These are phyloP conservation scores for Hirundo rustica DNA, from an alignment of 2,797 vertebrate genomes.

Conservation along the genomic window DNA sequence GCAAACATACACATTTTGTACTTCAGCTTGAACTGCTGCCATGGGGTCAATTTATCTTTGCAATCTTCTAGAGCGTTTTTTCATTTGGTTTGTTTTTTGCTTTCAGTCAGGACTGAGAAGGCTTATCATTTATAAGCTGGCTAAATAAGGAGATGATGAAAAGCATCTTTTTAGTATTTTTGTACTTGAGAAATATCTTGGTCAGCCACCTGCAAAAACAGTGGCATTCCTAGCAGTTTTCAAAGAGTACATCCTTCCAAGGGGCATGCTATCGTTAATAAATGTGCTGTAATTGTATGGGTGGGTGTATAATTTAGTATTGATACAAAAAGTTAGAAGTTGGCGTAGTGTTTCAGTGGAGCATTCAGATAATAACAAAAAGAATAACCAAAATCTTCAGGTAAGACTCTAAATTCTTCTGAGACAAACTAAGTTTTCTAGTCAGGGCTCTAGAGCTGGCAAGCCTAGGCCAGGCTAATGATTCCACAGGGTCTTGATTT, in stretches of 20 bases:
- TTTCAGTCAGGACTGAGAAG: background rate
- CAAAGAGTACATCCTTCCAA: background rate
- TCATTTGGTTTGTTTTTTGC: background rate
- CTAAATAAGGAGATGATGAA: background rate
- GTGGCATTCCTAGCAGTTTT: background rate
- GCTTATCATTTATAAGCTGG: background rate
- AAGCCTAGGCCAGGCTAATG: background rate
- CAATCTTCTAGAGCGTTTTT: background rate
- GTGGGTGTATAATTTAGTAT: background rate
- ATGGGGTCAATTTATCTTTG: background rate
- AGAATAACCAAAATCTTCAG: background rate
- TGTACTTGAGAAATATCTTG: background rate
- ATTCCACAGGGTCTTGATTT: background rate
- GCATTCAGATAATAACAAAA: background rate
- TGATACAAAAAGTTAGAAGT: background rate
- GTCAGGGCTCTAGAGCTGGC: background rate
- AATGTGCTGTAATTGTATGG: background rate
- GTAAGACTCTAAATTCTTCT: background rate
- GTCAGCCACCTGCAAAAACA: background rate
- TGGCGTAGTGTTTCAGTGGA: background rate
- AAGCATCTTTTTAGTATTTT: background rate
- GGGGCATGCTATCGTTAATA: background rate
- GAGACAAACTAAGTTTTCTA: background rate
- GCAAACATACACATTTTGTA: background rate
- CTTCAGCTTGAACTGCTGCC: background rate